phyloP scores from a whole-genome alignment of 2,797 vertebrate genomes.

The Numenius phaeopus region DNA sequence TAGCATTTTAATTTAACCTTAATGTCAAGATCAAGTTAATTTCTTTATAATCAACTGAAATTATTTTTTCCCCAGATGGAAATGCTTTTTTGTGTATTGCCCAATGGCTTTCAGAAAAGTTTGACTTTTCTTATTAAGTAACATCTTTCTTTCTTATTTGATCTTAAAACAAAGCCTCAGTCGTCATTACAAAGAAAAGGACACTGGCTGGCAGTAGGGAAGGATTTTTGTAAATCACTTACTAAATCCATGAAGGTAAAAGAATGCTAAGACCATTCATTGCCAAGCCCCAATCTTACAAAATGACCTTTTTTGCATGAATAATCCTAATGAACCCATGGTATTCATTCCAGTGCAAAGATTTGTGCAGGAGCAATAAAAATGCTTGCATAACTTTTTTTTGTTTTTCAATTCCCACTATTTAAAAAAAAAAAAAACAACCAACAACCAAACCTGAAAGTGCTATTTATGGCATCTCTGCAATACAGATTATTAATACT shows the following conservation, averaged over 20 bases:
- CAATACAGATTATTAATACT: background rate
- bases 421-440: background rate
- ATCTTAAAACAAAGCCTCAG: background rate
- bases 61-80: background rate
- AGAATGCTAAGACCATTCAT: background rate
- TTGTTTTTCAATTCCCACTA: background rate
- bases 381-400: background rate
- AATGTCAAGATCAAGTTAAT: background rate
- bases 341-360: background rate
- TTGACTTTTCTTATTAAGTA: background rate
- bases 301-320: background rate
- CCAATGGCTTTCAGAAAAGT: background rate
- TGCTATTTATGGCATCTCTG: background rate
- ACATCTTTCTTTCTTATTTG: background rate
- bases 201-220: background rate
- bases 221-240: background rate
- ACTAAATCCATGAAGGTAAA: background rate
- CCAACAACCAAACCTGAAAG: background rate
- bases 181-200: background rate
- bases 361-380: background rate
- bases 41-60: background rate
- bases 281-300: background rate
- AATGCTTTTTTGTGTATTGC: background rate
- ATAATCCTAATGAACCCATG: background rate
- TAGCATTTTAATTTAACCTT: background rate